Percentiles rank a stretch among this genome's conserved stretches.
These are phyloP conservation scores for Dasyornis broadbenti DNA, from an alignment of 2,113 vertebrate genomes.

Conservation along the genomic window DNA sequence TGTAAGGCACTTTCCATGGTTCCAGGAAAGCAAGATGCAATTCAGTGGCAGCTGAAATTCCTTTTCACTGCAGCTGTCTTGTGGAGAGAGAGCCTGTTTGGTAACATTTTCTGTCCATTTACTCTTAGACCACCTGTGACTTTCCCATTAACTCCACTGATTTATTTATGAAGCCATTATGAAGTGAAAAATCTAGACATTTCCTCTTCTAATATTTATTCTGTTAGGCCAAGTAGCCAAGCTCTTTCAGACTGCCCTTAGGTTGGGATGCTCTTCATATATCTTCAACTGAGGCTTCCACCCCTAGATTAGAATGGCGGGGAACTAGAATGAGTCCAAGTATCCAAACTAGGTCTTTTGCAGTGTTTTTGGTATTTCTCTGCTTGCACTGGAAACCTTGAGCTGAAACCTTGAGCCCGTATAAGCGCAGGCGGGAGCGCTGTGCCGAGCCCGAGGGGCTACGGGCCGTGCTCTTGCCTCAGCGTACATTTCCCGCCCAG, in stretches of 20 bases:
- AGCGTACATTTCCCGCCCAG: fast-evolving
- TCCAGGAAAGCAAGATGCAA: neutral
- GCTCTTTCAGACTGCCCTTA: neutral
- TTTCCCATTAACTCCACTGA: neutral
- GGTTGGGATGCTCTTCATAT: neutral
- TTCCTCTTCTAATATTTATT: neutral
- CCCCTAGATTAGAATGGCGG: too few species aligned
- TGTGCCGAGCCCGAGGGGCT: fast-evolving
- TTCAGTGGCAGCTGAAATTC: neutral
- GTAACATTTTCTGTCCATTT: neutral
- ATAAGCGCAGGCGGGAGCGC: fast-evolving
- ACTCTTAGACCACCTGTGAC: neutral
- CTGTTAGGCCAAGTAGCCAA: neutral
- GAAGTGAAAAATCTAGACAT: neutral
- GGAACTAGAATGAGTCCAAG: fast-evolving
- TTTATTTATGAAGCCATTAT: neutral
- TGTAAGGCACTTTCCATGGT: fast-evolving
- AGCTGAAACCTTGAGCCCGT: fast-evolving
- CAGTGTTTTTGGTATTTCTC: neutral
- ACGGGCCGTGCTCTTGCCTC: fast-evolving
- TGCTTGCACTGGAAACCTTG: fast-evolving
- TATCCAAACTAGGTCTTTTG: neutral
- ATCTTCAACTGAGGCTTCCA: neutral
- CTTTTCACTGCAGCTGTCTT: neutral
- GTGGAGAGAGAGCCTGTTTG: neutral